Conservation (phyloP, 2,797 vertebrate species). For the Thamnophis elegans region DNA sequence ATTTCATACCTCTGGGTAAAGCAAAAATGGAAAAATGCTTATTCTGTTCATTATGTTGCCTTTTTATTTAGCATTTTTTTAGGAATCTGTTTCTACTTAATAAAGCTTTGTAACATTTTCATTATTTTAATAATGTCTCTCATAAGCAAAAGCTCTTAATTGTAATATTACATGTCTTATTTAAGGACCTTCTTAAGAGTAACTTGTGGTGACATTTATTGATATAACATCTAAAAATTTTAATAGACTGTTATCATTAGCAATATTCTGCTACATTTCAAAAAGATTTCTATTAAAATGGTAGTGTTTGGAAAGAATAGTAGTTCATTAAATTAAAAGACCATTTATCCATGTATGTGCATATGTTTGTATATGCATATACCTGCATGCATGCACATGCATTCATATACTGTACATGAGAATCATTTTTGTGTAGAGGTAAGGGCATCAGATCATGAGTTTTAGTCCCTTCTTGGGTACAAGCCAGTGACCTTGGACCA, state of each 20-base stretch:
- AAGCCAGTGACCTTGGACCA: neutral
- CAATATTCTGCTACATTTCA: neutral
- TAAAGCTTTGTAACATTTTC: slow-evolving; percentile 30
- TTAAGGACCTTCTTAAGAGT: slow-evolving; percentile 25
- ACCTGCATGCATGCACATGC: neutral
- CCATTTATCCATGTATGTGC: neutral
- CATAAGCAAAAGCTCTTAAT: slow-evolving; percentile 23
- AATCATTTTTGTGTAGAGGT: neutral
- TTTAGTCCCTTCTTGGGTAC: neutral
- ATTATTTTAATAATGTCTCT: slow-evolving; percentile 21
- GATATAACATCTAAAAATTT: neutral
- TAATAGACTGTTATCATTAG: neutral
- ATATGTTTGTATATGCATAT: neutral
- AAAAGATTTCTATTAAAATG: neutral
- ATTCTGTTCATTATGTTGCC: neutral
- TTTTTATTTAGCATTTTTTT: slow-evolving; percentile 7
- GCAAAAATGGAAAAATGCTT: slow-evolving; percentile 6
- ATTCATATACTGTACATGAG: neutral
- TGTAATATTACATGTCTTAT: slow-evolving; percentile 12
- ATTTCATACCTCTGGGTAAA: slow-evolving; percentile 8
- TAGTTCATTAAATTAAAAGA: neutral
- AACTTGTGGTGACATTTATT: neutral
- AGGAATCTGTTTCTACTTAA: slow-evolving; percentile 8
- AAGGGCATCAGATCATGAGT: neutral
- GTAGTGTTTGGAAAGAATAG: neutral